phyloP scores from a whole-genome alignment of 2,797 vertebrate genomes.

The Anguilla marmorata region DNA sequence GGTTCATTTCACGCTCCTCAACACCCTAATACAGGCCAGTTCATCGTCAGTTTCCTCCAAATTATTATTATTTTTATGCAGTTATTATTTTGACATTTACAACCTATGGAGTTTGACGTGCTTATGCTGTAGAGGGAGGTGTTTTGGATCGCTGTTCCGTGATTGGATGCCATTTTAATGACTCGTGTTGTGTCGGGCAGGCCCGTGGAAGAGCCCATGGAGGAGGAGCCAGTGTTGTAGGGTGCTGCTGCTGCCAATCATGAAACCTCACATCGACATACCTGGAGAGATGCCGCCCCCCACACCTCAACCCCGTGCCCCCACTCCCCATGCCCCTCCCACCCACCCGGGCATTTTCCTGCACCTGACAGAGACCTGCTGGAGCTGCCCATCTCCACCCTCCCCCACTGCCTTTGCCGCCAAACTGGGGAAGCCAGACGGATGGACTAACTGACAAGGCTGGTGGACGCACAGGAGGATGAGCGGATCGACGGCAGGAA shows the following conservation, averaged over 20 bases:
- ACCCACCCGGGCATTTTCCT: slow-evolving; percentile 37
- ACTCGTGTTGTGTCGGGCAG: slow-evolving; percentile 62
- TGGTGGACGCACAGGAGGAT: slow-evolving; percentile 4
- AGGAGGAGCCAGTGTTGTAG: slow-evolving; percentile 87
- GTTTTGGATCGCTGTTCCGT: neutral
- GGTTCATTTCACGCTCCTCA: neutral
- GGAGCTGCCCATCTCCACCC: neutral
- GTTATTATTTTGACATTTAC: neutral
- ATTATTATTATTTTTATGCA: neutral
- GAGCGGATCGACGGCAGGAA: slow-evolving; percentile 1
- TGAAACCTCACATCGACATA: slow-evolving; percentile 41
- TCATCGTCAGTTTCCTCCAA: neutral
- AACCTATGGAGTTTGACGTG: neutral
- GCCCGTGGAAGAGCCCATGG: slow-evolving; percentile 91
- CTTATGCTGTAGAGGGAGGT: neutral
- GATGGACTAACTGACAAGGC: slow-evolving; percentile 15
- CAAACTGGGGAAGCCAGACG: neutral
- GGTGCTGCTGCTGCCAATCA: slow-evolving; percentile 46
- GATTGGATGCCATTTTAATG: neutral
- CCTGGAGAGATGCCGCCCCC: slow-evolving; percentile 42
- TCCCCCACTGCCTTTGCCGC: neutral
- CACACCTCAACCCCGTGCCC: slow-evolving; percentile 1
- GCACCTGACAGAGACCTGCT: slow-evolving; percentile 39
- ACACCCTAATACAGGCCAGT: neutral
- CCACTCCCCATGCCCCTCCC: slow-evolving; percentile 1